Conservation (phyloP, 2,888 invertebrate genomes). For the Corythucha ciliata region DNA sequence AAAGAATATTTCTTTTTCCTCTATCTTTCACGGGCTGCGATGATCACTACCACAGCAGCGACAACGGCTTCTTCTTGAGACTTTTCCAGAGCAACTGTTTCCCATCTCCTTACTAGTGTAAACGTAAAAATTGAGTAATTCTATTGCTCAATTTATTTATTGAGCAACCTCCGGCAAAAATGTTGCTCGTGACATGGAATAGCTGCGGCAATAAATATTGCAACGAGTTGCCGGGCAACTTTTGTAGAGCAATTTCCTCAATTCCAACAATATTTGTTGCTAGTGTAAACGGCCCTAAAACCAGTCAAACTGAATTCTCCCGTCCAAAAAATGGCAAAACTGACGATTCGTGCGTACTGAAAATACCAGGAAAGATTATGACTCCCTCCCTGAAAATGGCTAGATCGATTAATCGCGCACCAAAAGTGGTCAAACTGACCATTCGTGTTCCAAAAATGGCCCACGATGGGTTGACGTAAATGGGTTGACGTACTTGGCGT, state of each 20-base stretch:
- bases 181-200: conserved; percentile 5
- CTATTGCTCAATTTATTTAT: conserved; percentile 8
- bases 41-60: conserved; percentile 14
- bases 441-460: no score
- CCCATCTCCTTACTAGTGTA: not conserved
- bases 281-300: no score
- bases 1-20: conserved; percentile 11
- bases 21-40: not conserved
- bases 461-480: no score
- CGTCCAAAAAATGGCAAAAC: no score
- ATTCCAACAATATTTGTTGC: not conserved
- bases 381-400: no score
- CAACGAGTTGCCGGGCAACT: no score
- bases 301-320: no score
- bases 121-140: conserved; percentile 6
- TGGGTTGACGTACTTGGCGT: no score
- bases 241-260: conserved; percentile 2
- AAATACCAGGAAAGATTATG: no score
- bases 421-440: no score
- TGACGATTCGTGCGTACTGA: no score
- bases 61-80: not conserved
- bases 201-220: conserved; percentile 9
- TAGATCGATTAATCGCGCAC: no score
- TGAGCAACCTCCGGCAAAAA: conserved; percentile 10
- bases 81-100: not conserved